Evolutionary conservation across 92 coral and sea anemone species (phyloP).

Genomic region (Epizoanthus rinbou): DNA sequence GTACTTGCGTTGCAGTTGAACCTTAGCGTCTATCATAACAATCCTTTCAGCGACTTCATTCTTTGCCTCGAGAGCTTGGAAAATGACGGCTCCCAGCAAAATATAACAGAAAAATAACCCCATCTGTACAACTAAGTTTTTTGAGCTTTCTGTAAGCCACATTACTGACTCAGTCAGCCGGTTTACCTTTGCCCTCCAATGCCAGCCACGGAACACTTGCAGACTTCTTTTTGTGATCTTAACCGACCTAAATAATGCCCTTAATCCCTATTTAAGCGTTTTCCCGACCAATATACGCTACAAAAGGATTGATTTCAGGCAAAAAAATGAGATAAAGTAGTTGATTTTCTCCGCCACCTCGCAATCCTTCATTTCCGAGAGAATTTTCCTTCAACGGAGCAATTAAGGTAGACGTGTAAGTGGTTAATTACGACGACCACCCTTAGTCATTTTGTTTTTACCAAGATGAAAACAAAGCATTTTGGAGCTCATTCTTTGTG

Average conservation of each 20-base stretch:
- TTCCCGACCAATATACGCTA: slow-evolving; percentile 26
- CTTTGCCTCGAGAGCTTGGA: slow-evolving; percentile 93
- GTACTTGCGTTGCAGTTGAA: slow-evolving; percentile 72
- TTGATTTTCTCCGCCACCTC: slow-evolving; percentile 15
- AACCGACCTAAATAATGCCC: background rate
- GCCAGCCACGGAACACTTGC: background rate
- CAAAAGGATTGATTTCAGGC: slow-evolving; percentile 35
- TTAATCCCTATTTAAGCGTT: slow-evolving; percentile 14
- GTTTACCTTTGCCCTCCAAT: background rate
- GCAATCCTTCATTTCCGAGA: slow-evolving; percentile 20
- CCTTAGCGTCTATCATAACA: slow-evolving; percentile 57
- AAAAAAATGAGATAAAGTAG: slow-evolving; percentile 24
- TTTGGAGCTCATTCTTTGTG: slow-evolving; percentile 27
- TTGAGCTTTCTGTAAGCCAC: slow-evolving; percentile 80
- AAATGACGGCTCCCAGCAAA: slow-evolving; percentile 87
- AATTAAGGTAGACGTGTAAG: slow-evolving; percentile 12
- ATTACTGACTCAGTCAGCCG: slow-evolving; percentile 50
- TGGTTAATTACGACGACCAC: slow-evolving; percentile 29
- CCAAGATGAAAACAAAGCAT: slow-evolving; percentile 24
- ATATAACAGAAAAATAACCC: slow-evolving; percentile 80
- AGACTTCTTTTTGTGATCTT: background rate
- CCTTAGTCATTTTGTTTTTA: slow-evolving; percentile 31
- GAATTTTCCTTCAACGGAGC: slow-evolving; percentile 4
- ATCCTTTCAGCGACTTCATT: slow-evolving; percentile 81
- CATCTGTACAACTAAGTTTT: slow-evolving; percentile 69